Conservation (phyloP, 2,888 invertebrate species). For the Scotopteryx bipunctaria region DNA sequence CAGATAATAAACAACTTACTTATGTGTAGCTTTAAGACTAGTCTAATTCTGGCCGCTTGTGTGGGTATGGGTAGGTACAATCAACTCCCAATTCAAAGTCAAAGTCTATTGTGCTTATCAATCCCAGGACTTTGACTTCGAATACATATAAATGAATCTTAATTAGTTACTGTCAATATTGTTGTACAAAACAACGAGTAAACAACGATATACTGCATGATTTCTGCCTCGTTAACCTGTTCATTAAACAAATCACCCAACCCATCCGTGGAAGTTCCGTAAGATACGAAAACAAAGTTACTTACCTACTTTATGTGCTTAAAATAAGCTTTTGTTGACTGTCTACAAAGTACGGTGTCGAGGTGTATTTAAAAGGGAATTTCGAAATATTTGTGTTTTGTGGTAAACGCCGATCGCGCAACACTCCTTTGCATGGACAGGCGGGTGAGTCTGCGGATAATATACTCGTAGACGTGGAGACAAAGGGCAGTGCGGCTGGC, state of each 20-base stretch:
- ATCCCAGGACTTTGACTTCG: constrained; percentile 40
- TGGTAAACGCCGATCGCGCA: constrained; percentile 54
- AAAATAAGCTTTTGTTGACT: constrained; percentile 39
- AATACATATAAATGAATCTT: constrained; percentile 36
- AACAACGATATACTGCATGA: constrained; percentile 36
- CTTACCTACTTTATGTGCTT: constrained; percentile 12
- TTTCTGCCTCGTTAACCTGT: constrained; percentile 33
- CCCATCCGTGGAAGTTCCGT: constrained; percentile 28
- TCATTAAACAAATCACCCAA: constrained; percentile 34
- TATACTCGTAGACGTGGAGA: constrained; percentile 23
- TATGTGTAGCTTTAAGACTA: too few species aligned
- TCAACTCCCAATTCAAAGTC: constrained; percentile 36
- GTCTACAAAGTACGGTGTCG: constrained; percentile 31
- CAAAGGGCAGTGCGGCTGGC: constrained; percentile 29
- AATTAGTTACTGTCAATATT: constrained; percentile 28
- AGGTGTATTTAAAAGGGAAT: constrained; percentile 57
- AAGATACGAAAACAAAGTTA: constrained; percentile 26
- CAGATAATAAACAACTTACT: background rate
- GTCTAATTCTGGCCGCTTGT: too few species aligned
- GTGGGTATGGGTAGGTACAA: too few species aligned
- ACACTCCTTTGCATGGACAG: constrained; percentile 41
- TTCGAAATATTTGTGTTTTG: constrained; percentile 60
- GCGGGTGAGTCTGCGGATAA: constrained; percentile 28
- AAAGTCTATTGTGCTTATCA: constrained; percentile 38
- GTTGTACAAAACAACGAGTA: constrained; percentile 33